Base-by-base conservation (phyloP, 2,797 vertebrate genomes). In the Sternotherus odoratus region DNA sequence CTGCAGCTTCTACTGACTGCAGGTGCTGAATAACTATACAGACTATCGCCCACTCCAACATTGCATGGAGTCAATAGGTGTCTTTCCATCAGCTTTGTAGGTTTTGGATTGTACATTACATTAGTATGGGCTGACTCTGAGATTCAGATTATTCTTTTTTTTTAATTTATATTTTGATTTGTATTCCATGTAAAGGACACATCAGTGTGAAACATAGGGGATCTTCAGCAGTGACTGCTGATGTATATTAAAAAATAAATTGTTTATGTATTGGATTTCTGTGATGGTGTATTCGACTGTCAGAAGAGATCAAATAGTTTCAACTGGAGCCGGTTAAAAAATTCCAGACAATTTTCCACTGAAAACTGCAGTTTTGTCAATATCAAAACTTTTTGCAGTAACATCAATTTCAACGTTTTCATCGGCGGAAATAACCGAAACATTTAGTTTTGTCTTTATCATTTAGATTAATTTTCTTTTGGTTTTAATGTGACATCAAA, bases 191-290 rank as follows among this genome's bases (percentile, higher is more conserved):
- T 12, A n/a, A 5, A 51, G 10, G 69, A 4, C 48, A 36, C 48
- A 17, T 53, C 2, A 5, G 36, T 23, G 21, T 0, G 0, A 30
- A 36, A n/a, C 19, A 66, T 66, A 17, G 63, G n/a, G 63, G 63
- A 66, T 36, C 9, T n/a, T 53, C 43, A 0, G 4, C 49, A 66
- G 2, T 0, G 6, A 50, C 4, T 1, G 0, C 39, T 86, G 48
- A 66, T 36, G n/a, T 23, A 8, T 36, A n/a, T 66, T 12, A 8
- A 5, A 1, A 8, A 1, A 0, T 0, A 2, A 43, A 43, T 36
- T 30, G 10, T 69, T 77, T 77, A 36, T 84, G 51, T 69, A 7
- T 3, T 43, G 54, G 30, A 17, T 82, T 84, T 54, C 56, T 79
- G 6, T n/a, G 11, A 2, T 30, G 23, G 1, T 49, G n/a, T 0